Percentiles rank a stretch among this genome's conserved stretches.
These are phyloP conservation scores for Leucophenga maculata DNA, from an alignment of 2,888 invertebrate genomes.

Conservation along the genomic window DNA sequence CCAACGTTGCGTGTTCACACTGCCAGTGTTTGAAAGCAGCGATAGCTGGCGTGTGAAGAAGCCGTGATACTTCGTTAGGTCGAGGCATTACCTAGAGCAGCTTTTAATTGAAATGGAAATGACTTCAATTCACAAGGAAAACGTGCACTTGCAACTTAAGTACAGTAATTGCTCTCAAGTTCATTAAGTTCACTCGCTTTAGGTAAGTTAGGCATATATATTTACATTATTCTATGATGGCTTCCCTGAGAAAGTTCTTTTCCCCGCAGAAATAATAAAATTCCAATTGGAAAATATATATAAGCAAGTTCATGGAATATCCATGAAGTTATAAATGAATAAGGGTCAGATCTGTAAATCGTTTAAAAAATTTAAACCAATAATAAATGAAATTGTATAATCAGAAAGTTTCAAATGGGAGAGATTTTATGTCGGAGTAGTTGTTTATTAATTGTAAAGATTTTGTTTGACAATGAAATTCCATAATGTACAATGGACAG, in stretches of 20 bases:
- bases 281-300: neutral
- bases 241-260: slow-evolving; percentile 53
- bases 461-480: too few relatives aligned
- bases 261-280: neutral
- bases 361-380: too few relatives aligned
- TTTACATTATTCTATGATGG: slow-evolving; percentile 34
- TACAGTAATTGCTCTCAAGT: slow-evolving; percentile 38
- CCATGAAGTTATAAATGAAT: neutral
- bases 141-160: slow-evolving; percentile 10
- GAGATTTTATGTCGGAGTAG: too few relatives aligned
- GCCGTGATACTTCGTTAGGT: slow-evolving; percentile 7
- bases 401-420: too few relatives aligned
- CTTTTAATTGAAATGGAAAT: slow-evolving; percentile 55
- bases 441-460: too few relatives aligned
- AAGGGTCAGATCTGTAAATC: too few relatives aligned
- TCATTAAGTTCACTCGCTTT: slow-evolving; percentile 35
- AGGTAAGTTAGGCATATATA: slow-evolving; percentile 45
- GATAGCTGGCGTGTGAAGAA: slow-evolving; percentile 49
- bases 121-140: slow-evolving; percentile 27
- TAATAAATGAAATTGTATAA: too few relatives aligned
- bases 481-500: neutral
- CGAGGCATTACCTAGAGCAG: slow-evolving; percentile 17
- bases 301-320: neutral
- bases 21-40: neutral
- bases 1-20: neutral